Evolutionary conservation across 2,888 invertebrate genomes (phyloP), one percentile per base, ranked within the genome.

Genomic region (Itoplectis maculator): DNA sequence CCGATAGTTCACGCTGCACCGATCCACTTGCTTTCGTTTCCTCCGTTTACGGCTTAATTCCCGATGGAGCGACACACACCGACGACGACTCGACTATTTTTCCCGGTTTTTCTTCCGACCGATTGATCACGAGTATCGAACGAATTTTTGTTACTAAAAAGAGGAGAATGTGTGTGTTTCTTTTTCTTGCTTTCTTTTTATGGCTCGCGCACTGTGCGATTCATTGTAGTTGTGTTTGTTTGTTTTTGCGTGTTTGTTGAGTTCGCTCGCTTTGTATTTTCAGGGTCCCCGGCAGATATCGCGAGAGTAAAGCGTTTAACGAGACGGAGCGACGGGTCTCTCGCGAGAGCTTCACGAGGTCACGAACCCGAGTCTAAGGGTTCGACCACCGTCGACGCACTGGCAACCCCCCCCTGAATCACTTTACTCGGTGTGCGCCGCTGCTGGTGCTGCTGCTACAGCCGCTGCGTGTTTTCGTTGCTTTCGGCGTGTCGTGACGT

Each of bases 351-450:
- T 59, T 13, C 37, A 51, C 29, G 68, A 79, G 79, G 79, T 79
- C 79, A 79, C 66, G 68, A 72, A 79, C 73, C 73, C 79, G 74
- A 51, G 70, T 49, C 70, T 66, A 51, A 79, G 70, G 74, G 82
- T 79, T 79, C 82, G 79, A 70, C 74, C 74, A 78, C 78, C 82
- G 74, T 75, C 69, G 81, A 74, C 45, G 59, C 69, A 78, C 82
- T 82, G 78, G 37, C 78, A 79, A 47, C 70, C 49, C 54, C 56
- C 70, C 49, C 54, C 68, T 73, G 82, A 75, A 75, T 79, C 73
- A 66, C 70, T 79, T 70, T 65, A 37, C 65, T 75, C 66, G 15
- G 54, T 23, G 51, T 42, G 45, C 13, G 51, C 49, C 13, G 35
- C 37, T 13, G 35, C 23, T 29, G 40, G 11, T 18, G 11, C 59